Evolutionary conservation across 2,888 invertebrate genomes (phyloP), one percentile per base, ranked within the genome.

Genomic region (Lissonota sp.): DNA sequence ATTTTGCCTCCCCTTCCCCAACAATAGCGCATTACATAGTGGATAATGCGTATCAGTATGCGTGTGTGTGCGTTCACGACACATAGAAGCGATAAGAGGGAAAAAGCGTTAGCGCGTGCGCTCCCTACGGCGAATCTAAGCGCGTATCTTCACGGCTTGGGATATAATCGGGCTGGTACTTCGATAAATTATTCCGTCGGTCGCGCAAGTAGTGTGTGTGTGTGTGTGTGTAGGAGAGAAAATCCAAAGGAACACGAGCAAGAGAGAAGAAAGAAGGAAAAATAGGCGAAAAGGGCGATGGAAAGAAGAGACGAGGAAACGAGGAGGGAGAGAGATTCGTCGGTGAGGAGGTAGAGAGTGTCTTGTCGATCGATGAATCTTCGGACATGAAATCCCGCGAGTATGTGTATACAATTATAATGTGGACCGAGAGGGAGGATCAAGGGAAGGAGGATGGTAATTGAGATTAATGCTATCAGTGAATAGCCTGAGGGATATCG

Each of bases 111-210:
- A 71, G 80, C 80, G 72, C 76, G 80, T 80, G 80, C 80, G 80
- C 75, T 55, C 60, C 75, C 66, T 49, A 14, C 44, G 57, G 71
- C 75, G 67, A 80, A 80, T 80, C 80, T 80, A 72, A 67, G 67
- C 75, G 71, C 71, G 76, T 76, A 80, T 80, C 80, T 76, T 80
- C 80, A 80, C 80, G 76, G 80, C 72, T 80, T 66, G 75, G 49
- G 49, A 67, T 76, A 79, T 79, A 79, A 80, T 80, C 75, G 80
- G 72, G 16, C 10, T 53, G 63, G 76, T 80, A 76, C 75, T 62
- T 72, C 58, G 74, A 76, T 80, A 80, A 76, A 80, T 80, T 80
- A 80, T 80, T 75, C 74, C 4, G 10, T 44, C 53, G 14, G 53
- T 14, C 58, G 26, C 71, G 60, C 26, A 49, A 57, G 2, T 5